phyloP scores from a whole-genome alignment of 2,888 invertebrate species.

The Pecten maximus region DNA sequence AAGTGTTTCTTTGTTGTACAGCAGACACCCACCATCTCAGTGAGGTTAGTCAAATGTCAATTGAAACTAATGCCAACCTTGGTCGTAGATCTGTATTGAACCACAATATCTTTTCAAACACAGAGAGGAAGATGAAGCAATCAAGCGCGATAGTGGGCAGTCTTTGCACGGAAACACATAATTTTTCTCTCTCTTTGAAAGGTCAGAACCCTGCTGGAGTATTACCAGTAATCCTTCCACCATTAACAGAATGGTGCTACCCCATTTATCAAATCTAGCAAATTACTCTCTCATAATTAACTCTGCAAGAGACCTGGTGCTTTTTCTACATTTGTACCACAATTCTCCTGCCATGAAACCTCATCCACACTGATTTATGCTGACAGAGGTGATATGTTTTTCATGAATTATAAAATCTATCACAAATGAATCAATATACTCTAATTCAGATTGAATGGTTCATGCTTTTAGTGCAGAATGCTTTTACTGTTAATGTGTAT shows the following conservation, averaged over 20 bases:
- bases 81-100: not conserved
- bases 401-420: conserved; percentile 6
- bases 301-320: not conserved
- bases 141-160: not conserved
- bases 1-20: not conserved
- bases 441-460: not conserved
- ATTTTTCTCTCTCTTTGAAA: not conserved
- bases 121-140: not conserved
- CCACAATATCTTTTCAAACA: not conserved
- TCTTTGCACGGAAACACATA: not conserved
- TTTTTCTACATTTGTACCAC: not conserved
- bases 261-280: conserved; percentile 30
- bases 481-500: not conserved
- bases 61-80: not conserved
- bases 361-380: not conserved
- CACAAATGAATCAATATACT: not conserved
- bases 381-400: conserved; percentile 1
- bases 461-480: not conserved
- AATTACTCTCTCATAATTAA: conserved; percentile 9
- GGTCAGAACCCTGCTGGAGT: not conserved
- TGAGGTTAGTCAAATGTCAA: not conserved
- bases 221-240: not conserved
- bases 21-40: not conserved
- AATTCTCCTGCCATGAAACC: not conserved
- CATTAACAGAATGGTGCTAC: not conserved